A percentile compares a stretch with the other conserved stretches of the same genome.
Evolutionary conservation across 2,113 vertebrate species (phyloP).

Genomic region (Eonycteris spelaea): DNA sequence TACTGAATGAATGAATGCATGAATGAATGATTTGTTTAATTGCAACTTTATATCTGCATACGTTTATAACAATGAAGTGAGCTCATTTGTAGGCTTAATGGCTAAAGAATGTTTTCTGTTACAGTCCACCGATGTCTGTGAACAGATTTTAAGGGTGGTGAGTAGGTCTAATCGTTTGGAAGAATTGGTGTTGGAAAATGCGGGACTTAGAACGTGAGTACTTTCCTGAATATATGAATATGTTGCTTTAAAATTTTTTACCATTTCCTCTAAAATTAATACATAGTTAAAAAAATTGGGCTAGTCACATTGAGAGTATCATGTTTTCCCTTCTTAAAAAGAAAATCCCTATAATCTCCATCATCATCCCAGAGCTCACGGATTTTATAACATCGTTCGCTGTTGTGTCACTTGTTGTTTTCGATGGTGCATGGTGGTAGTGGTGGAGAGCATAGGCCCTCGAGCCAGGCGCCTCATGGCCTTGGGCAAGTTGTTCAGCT

Average conservation of each 20-base stretch:
- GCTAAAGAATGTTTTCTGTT: slow-evolving; percentile 31
- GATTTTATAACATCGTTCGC: not conserved
- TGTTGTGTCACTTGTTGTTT: not conserved
- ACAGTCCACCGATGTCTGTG: slow-evolving; percentile 95
- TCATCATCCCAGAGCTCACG: not conserved
- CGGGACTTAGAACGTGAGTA: slow-evolving; percentile 95
- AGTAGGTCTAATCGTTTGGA: slow-evolving; percentile 93
- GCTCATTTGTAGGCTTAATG: not conserved
- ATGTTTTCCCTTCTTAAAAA: not conserved
- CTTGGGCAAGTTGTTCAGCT: not conserved
- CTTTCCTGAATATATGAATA: not conserved
- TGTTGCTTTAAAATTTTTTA: not conserved
- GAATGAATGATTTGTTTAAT: not conserved
- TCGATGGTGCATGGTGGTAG: not conserved
- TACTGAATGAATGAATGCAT: not conserved
- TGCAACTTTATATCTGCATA: no score
- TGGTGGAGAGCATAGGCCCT: not conserved
- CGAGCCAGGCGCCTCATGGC: not conserved
- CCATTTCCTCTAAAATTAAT: not conserved
- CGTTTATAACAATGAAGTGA: not conserved
- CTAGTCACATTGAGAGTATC: not conserved
- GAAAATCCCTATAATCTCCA: no score
- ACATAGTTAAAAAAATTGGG: not conserved
- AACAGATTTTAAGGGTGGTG: slow-evolving; percentile 95
- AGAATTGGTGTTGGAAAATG: slow-evolving; percentile 95